Conservation (phyloP, 2,797 vertebrate genomes). For the Mus caroli region DNA sequence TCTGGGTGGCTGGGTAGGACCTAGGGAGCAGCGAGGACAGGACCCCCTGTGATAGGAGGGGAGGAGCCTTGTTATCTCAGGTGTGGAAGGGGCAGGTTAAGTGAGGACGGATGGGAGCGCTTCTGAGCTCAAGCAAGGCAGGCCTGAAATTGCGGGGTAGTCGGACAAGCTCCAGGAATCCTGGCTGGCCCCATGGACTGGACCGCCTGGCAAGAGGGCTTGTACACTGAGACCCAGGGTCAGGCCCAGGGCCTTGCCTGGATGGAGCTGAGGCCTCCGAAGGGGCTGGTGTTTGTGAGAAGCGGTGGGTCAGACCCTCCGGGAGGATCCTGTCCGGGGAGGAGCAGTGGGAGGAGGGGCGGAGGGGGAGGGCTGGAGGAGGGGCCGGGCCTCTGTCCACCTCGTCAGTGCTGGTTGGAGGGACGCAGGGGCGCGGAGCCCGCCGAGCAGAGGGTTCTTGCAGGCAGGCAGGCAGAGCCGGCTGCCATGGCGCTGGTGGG, state of each 20-base stretch:
- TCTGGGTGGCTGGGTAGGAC: neutral
- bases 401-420: constrained; percentile 84
- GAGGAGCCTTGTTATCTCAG: neutral
- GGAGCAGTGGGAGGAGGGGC: constrained; percentile 19
- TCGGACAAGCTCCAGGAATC: neutral
- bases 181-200: neutral
- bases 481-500: constrained; percentile 78
- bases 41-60: neutral
- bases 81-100: neutral
- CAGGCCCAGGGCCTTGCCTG: neutral
- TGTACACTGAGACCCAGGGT: neutral
- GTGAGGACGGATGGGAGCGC: neutral
- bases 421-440: constrained; percentile 71
- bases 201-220: neutral
- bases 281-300: constrained; percentile 58
- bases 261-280: constrained; percentile 54
- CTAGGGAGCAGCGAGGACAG: neutral
- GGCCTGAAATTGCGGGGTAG: neutral
- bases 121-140: neutral
- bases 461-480: constrained; percentile 51
- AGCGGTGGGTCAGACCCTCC: constrained; percentile 60
- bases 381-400: constrained; percentile 84
- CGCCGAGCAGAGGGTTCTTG: constrained; percentile 69
- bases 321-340: neutral
- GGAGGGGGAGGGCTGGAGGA: constrained; percentile 1